Evolutionary conservation across 2,888 invertebrate species (phyloP).

Genomic region (Trilocha varians): DNA sequence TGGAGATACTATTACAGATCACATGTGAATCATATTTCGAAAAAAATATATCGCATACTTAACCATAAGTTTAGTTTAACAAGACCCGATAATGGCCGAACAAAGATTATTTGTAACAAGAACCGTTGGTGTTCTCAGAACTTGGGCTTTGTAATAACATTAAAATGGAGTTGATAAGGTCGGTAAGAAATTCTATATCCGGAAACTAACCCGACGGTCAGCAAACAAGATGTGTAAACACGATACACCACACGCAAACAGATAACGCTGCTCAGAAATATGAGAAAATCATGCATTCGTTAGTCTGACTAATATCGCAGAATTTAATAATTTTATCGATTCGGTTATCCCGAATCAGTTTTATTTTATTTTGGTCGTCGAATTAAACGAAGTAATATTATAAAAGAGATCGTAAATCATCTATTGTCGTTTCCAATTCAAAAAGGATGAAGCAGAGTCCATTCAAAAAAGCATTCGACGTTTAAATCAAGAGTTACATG

Average conservation of each 20-base stretch:
- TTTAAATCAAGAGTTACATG: constrained; percentile 23
- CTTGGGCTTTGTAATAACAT: constrained; percentile 7
- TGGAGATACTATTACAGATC: too few species aligned
- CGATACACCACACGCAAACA: constrained; percentile 19
- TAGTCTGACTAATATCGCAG: not conserved
- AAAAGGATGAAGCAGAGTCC: not conserved
- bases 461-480: too few species aligned
- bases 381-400: too few species aligned
- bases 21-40: too few species aligned
- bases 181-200: constrained; percentile 37
- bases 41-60: too few species aligned
- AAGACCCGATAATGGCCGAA: not conserved
- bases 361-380: too few species aligned
- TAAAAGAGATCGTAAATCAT: too few species aligned
- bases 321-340: too few species aligned
- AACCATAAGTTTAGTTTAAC: too few species aligned
- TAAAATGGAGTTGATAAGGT: constrained; percentile 31
- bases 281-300: constrained; percentile 2
- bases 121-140: constrained; percentile 22
- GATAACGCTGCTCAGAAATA: constrained; percentile 19
- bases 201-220: constrained; percentile 23
- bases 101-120: not conserved
- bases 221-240: constrained; percentile 23
- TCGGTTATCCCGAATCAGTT: too few species aligned
- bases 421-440: not conserved